A percentile compares a stretch with the other conserved stretches of the same genome.
phyloP scores from a whole-genome alignment of 2,797 vertebrate species.

The Thunnus albacares region DNA sequence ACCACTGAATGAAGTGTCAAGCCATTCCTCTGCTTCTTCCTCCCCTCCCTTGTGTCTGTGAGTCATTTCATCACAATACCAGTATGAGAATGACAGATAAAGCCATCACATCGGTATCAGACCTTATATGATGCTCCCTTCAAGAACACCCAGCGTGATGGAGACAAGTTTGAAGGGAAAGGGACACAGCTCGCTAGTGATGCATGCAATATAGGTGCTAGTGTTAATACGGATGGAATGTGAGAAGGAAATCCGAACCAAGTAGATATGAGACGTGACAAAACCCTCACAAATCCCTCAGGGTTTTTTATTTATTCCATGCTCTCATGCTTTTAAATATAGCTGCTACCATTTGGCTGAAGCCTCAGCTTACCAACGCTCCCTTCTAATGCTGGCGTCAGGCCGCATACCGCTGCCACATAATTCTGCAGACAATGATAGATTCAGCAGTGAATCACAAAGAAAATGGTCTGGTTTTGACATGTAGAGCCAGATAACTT shows the following conservation, averaged over 20 bases:
- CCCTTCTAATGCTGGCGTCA: slow-evolving; percentile 42
- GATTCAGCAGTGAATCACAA: slow-evolving; percentile 50
- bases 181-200: slow-evolving; percentile 21
- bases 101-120: slow-evolving; percentile 43
- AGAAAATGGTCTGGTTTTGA: slow-evolving; percentile 17
- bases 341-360: slow-evolving; percentile 52
- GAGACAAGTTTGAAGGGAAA: slow-evolving; percentile 40
- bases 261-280: slow-evolving; percentile 33
- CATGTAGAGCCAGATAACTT: not conserved
- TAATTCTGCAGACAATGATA: slow-evolving; percentile 49
- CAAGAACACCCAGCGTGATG: slow-evolving; percentile 19
- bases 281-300: slow-evolving; percentile 46
- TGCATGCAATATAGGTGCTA: slow-evolving; percentile 10
- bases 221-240: slow-evolving; percentile 42
- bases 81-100: slow-evolving; percentile 47
- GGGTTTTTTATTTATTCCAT: slow-evolving; percentile 54
- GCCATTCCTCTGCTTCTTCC: slow-evolving; percentile 12
- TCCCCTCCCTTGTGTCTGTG: slow-evolving; percentile 16
- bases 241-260: slow-evolving; percentile 49
- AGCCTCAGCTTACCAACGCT: slow-evolving; percentile 45
- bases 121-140: slow-evolving; percentile 34
- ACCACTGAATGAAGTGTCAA: slow-evolving; percentile 29
- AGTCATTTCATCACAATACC: slow-evolving; percentile 53
- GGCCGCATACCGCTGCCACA: slow-evolving; percentile 33
- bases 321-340: slow-evolving; percentile 71